Evolutionary conservation across 2,888 invertebrate species (phyloP), one percentile per base, ranked within the genome.

Genomic region (Scaptomyza tumidula): DNA sequence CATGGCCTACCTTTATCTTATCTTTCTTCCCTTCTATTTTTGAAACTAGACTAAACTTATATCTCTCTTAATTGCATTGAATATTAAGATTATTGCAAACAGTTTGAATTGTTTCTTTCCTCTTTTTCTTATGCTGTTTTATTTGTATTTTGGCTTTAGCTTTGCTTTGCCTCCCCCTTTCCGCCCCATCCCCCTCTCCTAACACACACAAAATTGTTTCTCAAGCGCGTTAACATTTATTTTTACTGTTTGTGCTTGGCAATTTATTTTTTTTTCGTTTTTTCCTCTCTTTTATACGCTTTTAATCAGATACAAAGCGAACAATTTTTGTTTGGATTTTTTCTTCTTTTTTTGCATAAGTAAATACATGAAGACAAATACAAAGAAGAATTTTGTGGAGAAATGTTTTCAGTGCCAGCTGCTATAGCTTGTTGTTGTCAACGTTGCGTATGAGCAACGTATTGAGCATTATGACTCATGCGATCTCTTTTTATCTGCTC

Each of bases 361-460:
- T 55, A 76, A 75, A 75, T 71, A 75, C 52, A 56, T 48, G 46
- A 54, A 64, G 27, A 37, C 37, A 56, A 46, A 59, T 41, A 35
- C 59, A 62, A 62, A 60, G 64, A 62, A 60, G 64, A 60, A 60
- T 54, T 56, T 45, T 19, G 29, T 41, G 29, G 14, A 33, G 24
- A 27, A 50, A 44, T 54, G 61, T 57, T 54, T 56, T 71, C 71
- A 67, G 59, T 62, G 61, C 55, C 71, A 66, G 58, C 61, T 63
- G 62, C 49, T 62, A 48, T 35, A 9, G 43, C 13, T 24, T 44
- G 27, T 10, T 62, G 59, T 64, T 72, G 80, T 57, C 83, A 66
- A 75, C 70, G 50, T 13, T 69, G 75, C 82, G 86, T 75, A 86
- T 82, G 75, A 72, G 84, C 65, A 76, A 84, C 75, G 41, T 9